These are phyloP conservation scores for Sebastes trivittatus DNA, from an alignment of 2,797 vertebrate species.

Conservation along the genomic window DNA sequence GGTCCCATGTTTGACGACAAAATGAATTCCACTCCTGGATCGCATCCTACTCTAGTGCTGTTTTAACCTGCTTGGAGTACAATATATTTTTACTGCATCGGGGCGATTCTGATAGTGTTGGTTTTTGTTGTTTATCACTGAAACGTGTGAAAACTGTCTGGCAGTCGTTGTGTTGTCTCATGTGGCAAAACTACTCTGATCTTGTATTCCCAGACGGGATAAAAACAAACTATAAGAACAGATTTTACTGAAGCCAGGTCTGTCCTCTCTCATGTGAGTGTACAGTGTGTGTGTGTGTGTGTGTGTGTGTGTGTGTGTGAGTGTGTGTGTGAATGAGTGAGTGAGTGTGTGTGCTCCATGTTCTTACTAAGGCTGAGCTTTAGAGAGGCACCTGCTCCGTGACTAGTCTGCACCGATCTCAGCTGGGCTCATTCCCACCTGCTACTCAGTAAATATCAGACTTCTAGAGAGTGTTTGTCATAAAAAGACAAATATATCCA, in stretches of 20 bases:
- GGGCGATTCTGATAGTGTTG: conserved; percentile 14
- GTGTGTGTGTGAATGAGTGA: neutral
- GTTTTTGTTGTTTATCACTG: neutral
- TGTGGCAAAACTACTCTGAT: conserved; percentile 26
- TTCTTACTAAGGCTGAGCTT: conserved; percentile 45
- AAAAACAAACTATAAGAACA: conserved; percentile 34
- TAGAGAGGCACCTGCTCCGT: conserved; percentile 44
- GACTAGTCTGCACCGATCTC: conserved; percentile 38
- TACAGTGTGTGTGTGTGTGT: conserved; percentile 1
- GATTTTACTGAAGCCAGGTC: conserved; percentile 42
- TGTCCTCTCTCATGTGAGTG: conserved; percentile 34
- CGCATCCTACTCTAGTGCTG: neutral
- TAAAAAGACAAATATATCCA: neutral
- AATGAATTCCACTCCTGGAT: conserved; percentile 44
- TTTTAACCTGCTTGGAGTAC: conserved; percentile 19
- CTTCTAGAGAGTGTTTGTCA: conserved; percentile 21
- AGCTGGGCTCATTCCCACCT: conserved; percentile 20
- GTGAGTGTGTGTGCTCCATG: neutral
- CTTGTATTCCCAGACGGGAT: conserved; percentile 29
- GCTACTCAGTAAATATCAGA: conserved; percentile 34
- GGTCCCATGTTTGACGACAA: conserved; percentile 49
- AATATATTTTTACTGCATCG: conserved; percentile 5
- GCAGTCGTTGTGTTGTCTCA: conserved; percentile 28
- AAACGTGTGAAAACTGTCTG: conserved; percentile 28
- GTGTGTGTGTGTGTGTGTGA: neutral